Percentiles rank a stretch among this genome's conserved stretches.
Evolutionary conservation across 2,113 vertebrate genomes (phyloP).

Genomic region (Hemiprocne comata): DNA sequence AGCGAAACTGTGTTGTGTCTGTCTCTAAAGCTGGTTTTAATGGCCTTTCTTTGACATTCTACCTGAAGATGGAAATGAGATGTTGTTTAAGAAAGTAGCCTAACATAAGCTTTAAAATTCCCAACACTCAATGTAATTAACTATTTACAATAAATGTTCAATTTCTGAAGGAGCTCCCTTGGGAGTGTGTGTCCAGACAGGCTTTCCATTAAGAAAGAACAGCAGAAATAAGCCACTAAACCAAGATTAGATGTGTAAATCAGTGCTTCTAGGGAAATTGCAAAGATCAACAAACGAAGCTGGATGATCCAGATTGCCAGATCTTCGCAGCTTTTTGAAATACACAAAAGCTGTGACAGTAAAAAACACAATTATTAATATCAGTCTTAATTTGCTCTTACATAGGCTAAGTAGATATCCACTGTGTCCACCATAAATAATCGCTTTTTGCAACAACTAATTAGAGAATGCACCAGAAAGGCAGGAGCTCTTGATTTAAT

Average conservation of each 20-base stretch:
- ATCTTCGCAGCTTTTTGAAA: not conserved
- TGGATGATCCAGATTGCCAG: not conserved
- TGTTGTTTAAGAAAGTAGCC: not conserved
- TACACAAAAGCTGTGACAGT: not conserved
- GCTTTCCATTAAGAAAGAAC: not conserved
- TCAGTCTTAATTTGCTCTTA: not conserved
- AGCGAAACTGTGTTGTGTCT: not conserved
- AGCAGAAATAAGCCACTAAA: not conserved
- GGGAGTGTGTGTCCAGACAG: not conserved
- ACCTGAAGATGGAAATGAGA: not conserved
- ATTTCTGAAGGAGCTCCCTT: not conserved
- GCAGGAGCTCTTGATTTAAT: not conserved
- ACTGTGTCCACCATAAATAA: not conserved
- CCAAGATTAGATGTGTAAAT: not conserved
- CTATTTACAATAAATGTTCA: not conserved
- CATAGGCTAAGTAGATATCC: not conserved
- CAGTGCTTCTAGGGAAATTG: not conserved
- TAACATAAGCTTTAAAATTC: not conserved
- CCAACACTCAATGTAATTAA: not conserved
- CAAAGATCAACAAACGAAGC: not conserved
- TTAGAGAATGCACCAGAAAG: not conserved
- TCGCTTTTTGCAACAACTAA: not conserved
- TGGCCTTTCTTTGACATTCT: constrained; percentile 8
- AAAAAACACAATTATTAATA: not conserved
- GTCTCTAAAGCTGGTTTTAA: not conserved